Conservation (phyloP, 2,113 vertebrate species). For the Rhinoptilus africanus region DNA sequence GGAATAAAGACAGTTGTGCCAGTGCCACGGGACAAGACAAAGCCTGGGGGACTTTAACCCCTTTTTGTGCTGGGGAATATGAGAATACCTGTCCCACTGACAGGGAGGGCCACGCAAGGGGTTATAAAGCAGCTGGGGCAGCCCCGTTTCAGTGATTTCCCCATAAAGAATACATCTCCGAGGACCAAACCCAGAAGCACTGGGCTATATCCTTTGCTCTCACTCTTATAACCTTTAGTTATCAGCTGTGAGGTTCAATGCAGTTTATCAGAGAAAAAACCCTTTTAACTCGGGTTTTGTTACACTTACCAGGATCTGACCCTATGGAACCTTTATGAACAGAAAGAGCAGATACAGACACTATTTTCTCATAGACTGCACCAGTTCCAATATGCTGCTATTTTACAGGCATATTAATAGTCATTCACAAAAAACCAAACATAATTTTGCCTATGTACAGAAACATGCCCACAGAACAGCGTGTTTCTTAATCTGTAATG, state of each 20-base stretch:
- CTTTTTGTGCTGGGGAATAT: background rate
- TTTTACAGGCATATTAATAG: background rate
- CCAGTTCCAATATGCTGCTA: background rate
- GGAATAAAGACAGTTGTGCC: background rate
- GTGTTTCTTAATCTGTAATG: background rate
- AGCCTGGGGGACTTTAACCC: background rate
- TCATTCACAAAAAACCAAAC: background rate
- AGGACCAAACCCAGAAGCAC: background rate
- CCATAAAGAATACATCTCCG: background rate
- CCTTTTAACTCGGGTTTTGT: slow-evolving; percentile 19
- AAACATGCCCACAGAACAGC: background rate
- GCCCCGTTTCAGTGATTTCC: background rate
- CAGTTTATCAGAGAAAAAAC: background rate
- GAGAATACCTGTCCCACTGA: background rate
- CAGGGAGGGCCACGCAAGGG: background rate
- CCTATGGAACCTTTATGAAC: background rate
- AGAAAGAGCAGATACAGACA: slow-evolving; percentile 34
- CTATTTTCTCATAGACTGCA: background rate
- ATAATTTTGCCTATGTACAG: background rate
- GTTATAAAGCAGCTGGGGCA: background rate
- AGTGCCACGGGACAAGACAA: background rate
- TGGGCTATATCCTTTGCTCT: background rate
- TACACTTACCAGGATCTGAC: slow-evolving; percentile 11
- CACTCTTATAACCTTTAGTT: background rate
- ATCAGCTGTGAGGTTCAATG: background rate